A percentile compares a stretch with the other conserved stretches of the same genome.
Evolutionary conservation across 1,140 invertebrate species (phyloP).

Genomic region (Monomorium pharaonis): DNA sequence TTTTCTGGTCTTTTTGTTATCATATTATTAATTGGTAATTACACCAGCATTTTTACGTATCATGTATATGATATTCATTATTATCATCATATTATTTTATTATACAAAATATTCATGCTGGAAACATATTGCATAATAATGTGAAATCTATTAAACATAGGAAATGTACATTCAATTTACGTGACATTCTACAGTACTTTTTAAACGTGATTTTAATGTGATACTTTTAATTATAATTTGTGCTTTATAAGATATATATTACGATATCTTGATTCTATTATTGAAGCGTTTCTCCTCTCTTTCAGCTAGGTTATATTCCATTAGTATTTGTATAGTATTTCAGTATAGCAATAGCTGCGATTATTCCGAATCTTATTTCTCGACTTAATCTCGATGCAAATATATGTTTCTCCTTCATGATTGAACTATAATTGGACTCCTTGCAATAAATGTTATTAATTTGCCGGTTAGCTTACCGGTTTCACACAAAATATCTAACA

Average conservation of each 20-base stretch:
- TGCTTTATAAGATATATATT: neutral
- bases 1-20: neutral
- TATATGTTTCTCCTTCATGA: neutral
- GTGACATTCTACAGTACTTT: neutral
- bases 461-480: neutral
- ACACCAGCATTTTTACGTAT: neutral
- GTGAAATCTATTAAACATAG: neutral
- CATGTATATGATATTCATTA: neutral
- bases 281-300: neutral
- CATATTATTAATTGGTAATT: neutral
- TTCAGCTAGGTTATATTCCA: too few relatives aligned
- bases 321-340: too few relatives aligned
- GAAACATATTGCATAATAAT: neutral
- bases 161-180: neutral
- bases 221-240: neutral
- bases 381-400: neutral
- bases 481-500: neutral
- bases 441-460: neutral
- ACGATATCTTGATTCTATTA: neutral
- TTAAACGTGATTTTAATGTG: neutral
- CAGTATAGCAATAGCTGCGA: too few relatives aligned
- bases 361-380: neutral
- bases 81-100: too few relatives aligned
- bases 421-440: neutral
- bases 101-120: neutral